Percentiles rank a stretch among this genome's conserved stretches.
These are phyloP conservation scores for Emmelina monodactyla DNA, from an alignment of 2,888 invertebrate species.

Conservation along the genomic window DNA sequence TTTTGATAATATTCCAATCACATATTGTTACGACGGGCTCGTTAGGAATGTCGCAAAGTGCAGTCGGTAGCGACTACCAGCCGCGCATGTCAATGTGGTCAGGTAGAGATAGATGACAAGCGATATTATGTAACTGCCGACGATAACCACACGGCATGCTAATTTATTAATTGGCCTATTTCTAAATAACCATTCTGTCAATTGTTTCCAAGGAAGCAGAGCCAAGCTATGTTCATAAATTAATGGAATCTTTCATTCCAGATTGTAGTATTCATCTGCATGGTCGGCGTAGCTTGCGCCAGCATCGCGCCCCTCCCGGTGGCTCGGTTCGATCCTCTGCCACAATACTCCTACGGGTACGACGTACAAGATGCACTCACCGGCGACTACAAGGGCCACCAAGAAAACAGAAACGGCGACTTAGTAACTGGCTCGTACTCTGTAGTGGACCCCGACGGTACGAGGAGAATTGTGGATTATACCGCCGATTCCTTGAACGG, in stretches of 20 bases:
- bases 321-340: constrained; percentile 44
- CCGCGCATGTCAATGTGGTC: too few species aligned
- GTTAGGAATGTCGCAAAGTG: neutral
- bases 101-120: too few species aligned
- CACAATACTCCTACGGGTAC: constrained; percentile 67
- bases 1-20: neutral
- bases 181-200: too few species aligned
- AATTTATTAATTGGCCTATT: too few species aligned
- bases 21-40: neutral
- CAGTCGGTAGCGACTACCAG: too few species aligned
- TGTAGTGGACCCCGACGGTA: constrained; percentile 65
- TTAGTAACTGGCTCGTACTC: constrained; percentile 65
- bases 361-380: constrained; percentile 66
- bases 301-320: constrained; percentile 43
- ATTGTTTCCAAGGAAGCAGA: too few species aligned
- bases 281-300: constrained; percentile 38
- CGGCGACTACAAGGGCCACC: constrained; percentile 67
- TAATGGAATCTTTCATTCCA: constrained; percentile 33
- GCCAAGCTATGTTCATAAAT: too few species aligned
- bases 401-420: constrained; percentile 64
- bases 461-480: constrained; percentile 64
- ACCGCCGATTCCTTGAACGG: constrained; percentile 63
- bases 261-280: constrained; percentile 61
- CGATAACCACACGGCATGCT: too few species aligned
- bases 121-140: too few species aligned